Conservation (phyloP, 2,888 invertebrate genomes). For the Tetanocera ferruginea region DNA sequence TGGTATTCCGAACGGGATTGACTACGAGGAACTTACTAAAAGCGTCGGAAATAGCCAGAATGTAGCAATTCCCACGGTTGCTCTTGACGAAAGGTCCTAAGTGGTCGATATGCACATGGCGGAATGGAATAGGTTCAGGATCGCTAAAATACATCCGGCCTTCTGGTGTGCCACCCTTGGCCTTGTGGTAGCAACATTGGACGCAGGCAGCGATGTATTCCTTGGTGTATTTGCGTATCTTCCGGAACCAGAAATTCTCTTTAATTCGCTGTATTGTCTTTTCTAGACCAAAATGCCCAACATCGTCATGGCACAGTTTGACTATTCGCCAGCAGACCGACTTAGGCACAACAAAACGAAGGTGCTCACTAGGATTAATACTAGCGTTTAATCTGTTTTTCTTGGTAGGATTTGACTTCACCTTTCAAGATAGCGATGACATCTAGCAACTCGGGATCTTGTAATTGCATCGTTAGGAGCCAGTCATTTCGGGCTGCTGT, state of each 20-base stretch:
- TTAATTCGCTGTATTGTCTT: neutral
- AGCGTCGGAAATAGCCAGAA: slow-evolving; percentile 36
- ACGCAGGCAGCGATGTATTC: slow-evolving; percentile 36
- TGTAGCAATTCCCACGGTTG: slow-evolving; percentile 22
- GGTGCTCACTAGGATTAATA: no score
- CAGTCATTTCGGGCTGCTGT: no score
- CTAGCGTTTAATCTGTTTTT: no score
- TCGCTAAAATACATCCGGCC: no score
- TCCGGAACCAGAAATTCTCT: neutral
- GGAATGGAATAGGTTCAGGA: slow-evolving; percentile 41
- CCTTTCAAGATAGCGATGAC: no score
- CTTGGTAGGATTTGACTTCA: no score
- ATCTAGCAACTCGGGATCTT: no score
- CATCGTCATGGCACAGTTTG: slow-evolving; percentile 34
- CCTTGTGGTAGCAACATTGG: slow-evolving; percentile 38
- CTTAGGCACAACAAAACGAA: no score
- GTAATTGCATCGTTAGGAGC: no score
- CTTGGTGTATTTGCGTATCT: no score
- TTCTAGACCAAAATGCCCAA: slow-evolving; percentile 19
- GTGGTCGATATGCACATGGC: slow-evolving; percentile 35
- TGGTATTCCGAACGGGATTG: slow-evolving; percentile 36
- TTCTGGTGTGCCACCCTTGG: slow-evolving; percentile 32
- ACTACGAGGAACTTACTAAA: slow-evolving; percentile 41
- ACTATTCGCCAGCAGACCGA: no score
- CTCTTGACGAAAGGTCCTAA: neutral